A percentile compares a stretch with the other conserved stretches of the same genome.
Evolutionary conservation across 2,113 vertebrate genomes (phyloP).

Genomic region (Corythoichthys haematopterus): DNA sequence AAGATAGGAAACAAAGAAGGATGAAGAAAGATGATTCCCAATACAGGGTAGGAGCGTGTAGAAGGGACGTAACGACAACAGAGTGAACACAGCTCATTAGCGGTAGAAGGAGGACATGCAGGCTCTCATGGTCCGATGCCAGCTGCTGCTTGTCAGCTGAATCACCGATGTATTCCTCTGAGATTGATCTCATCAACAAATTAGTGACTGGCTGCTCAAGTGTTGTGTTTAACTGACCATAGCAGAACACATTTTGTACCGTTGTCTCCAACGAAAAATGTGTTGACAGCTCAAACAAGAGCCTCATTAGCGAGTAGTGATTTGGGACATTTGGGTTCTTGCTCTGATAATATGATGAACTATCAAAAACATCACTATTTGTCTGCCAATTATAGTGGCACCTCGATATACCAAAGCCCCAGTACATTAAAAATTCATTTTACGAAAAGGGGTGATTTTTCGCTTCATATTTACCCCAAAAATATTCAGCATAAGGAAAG

Average conservation of each 20-base stretch:
- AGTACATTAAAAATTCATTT: too few species aligned
- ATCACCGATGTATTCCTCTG: slow-evolving; percentile 28
- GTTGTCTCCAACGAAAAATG: neutral
- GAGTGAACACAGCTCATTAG: slow-evolving; percentile 42
- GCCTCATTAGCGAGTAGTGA: neutral
- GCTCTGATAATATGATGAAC: neutral
- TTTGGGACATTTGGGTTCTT: neutral
- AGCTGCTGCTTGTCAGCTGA: slow-evolving; percentile 14
- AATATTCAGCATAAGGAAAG: too few species aligned
- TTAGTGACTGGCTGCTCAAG: slow-evolving; percentile 6
- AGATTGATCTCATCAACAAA: slow-evolving; percentile 13
- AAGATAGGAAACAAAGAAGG: neutral
- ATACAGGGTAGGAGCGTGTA: neutral
- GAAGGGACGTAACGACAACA: slow-evolving; percentile 22
- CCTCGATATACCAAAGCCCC: too few species aligned
- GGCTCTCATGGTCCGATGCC: slow-evolving; percentile 28
- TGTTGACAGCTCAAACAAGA: neutral
- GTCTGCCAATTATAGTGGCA: too few species aligned
- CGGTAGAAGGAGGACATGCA: slow-evolving; percentile 34
- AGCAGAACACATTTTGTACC: neutral
- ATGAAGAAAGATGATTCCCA: neutral
- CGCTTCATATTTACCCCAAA: too few species aligned
- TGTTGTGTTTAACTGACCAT: neutral
- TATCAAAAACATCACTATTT: too few species aligned
- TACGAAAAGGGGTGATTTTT: too few species aligned